Conservation (phyloP, 2,797 vertebrate species). For the Onychomys leucogaster region DNA sequence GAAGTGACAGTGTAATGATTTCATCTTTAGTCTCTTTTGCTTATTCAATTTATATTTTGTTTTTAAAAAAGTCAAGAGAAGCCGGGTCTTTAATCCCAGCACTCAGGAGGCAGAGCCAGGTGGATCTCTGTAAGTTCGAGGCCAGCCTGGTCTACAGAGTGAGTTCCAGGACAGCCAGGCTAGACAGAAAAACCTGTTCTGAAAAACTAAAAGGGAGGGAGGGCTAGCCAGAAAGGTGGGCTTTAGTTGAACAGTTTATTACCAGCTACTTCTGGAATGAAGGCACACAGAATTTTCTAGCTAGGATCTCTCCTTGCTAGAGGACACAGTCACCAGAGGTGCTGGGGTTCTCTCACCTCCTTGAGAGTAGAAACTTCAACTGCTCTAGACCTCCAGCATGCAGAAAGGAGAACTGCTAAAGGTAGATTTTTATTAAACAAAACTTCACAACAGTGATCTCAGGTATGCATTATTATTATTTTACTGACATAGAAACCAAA, state of each 20-base stretch:
- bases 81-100: background rate
- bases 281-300: background rate
- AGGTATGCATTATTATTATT: background rate
- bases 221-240: background rate
- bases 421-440: constrained; percentile 28
- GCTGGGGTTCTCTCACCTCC: background rate
- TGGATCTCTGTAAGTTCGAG: background rate
- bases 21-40: constrained; percentile 25
- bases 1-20: constrained; percentile 17
- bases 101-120: too few relatives aligned
- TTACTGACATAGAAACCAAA: constrained; percentile 37
- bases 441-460: background rate
- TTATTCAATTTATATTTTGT: constrained; percentile 50
- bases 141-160: background rate
- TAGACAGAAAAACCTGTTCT: background rate
- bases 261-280: background rate
- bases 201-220: background rate
- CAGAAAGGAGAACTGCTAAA: constrained; percentile 26
- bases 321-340: background rate
- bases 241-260: background rate
- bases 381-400: background rate
- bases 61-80: constrained; percentile 16
- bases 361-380: background rate
- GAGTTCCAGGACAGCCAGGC: background rate
- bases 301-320: background rate